These are phyloP conservation scores for Lasioglossum leucozonium DNA, from an alignment of 2,888 invertebrate genomes.

Conservation along the genomic window DNA sequence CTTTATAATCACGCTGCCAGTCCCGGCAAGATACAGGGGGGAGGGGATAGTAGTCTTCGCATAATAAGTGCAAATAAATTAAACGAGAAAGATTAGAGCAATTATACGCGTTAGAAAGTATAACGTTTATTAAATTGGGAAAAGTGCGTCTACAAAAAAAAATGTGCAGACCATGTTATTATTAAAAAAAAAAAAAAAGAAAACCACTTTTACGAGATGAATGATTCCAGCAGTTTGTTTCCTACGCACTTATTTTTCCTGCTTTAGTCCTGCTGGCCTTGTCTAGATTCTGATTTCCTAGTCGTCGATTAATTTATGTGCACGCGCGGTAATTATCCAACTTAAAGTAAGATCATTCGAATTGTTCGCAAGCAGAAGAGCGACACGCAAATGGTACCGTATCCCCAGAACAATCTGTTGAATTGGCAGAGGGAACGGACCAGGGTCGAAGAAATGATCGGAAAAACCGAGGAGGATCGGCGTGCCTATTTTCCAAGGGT, in stretches of 20 bases:
- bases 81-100: background rate
- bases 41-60: background rate
- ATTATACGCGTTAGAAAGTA: background rate
- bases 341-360: background rate
- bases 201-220: too few relatives aligned
- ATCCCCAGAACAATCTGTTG: background rate
- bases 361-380: background rate
- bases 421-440: background rate
- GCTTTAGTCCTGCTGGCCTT: too few relatives aligned
- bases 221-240: too few relatives aligned
- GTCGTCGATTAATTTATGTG: too few relatives aligned
- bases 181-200: too few relatives aligned
- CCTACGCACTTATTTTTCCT: too few relatives aligned
- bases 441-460: background rate
- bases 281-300: too few relatives aligned
- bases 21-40: too few relatives aligned
- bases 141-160: background rate
- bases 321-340: too few relatives aligned
- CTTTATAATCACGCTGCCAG: background rate
- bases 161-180: too few relatives aligned
- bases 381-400: background rate
- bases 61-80: background rate
- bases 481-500: background rate
- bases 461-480: background rate
- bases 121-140: background rate